Evolutionary conservation across 1,140 invertebrate genomes (phyloP), one percentile per base, ranked within the genome.

Genomic region (Ctenoplectra terminalis): DNA sequence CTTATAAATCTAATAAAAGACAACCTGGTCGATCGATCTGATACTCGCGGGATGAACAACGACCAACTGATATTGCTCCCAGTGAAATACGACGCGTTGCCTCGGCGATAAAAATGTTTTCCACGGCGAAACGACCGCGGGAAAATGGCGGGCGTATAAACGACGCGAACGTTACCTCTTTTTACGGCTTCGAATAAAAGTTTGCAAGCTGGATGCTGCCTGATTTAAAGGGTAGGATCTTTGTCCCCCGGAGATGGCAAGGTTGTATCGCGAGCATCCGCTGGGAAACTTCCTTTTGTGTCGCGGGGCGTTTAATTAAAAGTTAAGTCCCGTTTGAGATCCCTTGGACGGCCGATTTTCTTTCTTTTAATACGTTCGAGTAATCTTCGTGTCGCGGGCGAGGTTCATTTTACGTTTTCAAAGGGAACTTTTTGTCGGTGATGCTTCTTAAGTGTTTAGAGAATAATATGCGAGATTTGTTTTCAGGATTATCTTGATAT

Each of bases 1-100:
- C n/a, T n/a, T n/a, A n/a, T n/a, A n/a, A n/a, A n/a, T n/a, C n/a
- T 79, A 48, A 83, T 61, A 67, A 72, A 78, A 54, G 26, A 29
- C 26, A 0, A 6, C 29, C 6, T 56, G 67, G 20, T 9, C 48
- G 48, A 76, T 40, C 54, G 46, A 56, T 15, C 48, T 29, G 11
- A 4, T 11, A 48, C 29, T 50, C 52, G 40, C 64, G 15, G 29
- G 29, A 58, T 29, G 29, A 31, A 43, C 50, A 29, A 56, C 13
- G 54, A 29, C 54, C 54, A 5, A 15, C 11, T 26, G 26, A 58
- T 29, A 58, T 58, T 58, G 26, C 54, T 11, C 5, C 54, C 5
- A 61, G 63, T 61, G 29, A 82, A 61, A 43, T 31, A 52, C 64
- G 67, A 17, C 13, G 31, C n/a, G 46, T 48, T 15, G 46, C 9